Evolutionary conservation across 2,113 vertebrate genomes (phyloP), one percentile per base, ranked within the genome.

Genomic region (Nipponia nippon): DNA sequence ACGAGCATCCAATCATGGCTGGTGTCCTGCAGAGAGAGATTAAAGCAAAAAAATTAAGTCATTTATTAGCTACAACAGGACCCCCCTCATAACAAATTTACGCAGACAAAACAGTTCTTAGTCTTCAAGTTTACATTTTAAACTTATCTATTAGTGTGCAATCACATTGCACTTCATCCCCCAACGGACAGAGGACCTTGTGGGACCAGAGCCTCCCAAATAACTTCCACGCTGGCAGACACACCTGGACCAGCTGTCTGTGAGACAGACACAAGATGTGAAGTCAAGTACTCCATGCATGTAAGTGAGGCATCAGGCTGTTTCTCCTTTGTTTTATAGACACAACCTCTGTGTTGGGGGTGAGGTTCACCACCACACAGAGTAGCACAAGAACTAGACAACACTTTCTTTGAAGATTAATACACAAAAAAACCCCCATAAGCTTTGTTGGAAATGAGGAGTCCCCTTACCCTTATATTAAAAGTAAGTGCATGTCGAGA

Each of bases 1-100:
- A 99, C 0, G 99, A 99, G 96, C 99, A 99, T 89, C 99, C 99
- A 5, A 99, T 99, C 99, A 99, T 99, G 42, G 99, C 99, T 4
- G 99, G 99, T 42, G 99, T 99, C 98, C 99, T 99, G 97, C 42
- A 46, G 4, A 65, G 89, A 84, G 47, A 83, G 26, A 88, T 67
- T 6, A 67, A 47, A 75, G 59, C 13, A 88, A 61, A 56, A 63
- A 63, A 62, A 27, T 22, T 2, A 49, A 78, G n/a, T n/a, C 3
- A 2, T 21, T 65, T n/a, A 32, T 47, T 22, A 67, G 25, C n/a
- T 44, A 7, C 10, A 55, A 26, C n/a, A 91, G 56, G 83, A 38
- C 6, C 3, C 25, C 80, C 3, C 19, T 65, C 21, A 1, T 22
- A 70, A 66, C 12, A 67, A 62, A 46, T 7, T 25, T 16, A 58